Evolutionary conservation across 2,888 invertebrate species (phyloP).

Genomic region (Heliothis peltigera): DNA sequence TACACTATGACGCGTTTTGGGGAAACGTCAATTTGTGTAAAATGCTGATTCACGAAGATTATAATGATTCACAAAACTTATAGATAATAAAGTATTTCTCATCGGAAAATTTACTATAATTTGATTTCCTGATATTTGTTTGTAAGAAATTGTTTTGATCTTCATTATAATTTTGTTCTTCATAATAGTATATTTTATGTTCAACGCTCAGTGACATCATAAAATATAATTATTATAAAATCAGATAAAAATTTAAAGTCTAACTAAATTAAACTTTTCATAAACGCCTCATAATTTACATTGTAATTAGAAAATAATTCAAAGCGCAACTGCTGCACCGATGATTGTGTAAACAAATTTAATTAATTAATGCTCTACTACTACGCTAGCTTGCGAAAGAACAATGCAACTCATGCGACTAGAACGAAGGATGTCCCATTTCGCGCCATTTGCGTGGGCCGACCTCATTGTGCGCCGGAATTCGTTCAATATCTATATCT

Average conservation of each 20-base stretch:
- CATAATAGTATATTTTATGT: no score
- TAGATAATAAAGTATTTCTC: slow-evolving; percentile 23
- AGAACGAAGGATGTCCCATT: slow-evolving; percentile 78
- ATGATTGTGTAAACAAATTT: slow-evolving; percentile 57
- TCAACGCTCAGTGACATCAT: no score
- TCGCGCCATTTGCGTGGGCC: slow-evolving; percentile 71
- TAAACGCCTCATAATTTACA: slow-evolving; percentile 28
- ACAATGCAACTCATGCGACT: slow-evolving; percentile 67
- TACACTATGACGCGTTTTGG: slow-evolving; percentile 6
- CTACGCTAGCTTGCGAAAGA: slow-evolving; percentile 65
- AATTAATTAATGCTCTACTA: slow-evolving; percentile 59
- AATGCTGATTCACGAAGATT: slow-evolving; percentile 18
- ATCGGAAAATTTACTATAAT: no score
- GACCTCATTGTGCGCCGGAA: slow-evolving; percentile 57
- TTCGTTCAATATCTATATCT: slow-evolving; percentile 57
- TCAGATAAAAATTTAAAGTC: slow-evolving; percentile 29
- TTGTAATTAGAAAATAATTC: slow-evolving; percentile 48
- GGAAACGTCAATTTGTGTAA: slow-evolving; percentile 5
- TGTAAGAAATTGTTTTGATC: no score
- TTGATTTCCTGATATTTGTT: no score
- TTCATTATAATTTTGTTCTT: no score
- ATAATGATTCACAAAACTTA: slow-evolving; percentile 7
- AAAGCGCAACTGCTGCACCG: slow-evolving; percentile 25
- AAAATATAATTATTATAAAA: slow-evolving; percentile 9
- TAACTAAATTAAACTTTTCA: slow-evolving; percentile 15